A percentile compares a stretch with the other conserved stretches of the same genome.
Conservation (phyloP, 2,113 vertebrate genomes). For the Pristiophorus japonicus region DNA sequence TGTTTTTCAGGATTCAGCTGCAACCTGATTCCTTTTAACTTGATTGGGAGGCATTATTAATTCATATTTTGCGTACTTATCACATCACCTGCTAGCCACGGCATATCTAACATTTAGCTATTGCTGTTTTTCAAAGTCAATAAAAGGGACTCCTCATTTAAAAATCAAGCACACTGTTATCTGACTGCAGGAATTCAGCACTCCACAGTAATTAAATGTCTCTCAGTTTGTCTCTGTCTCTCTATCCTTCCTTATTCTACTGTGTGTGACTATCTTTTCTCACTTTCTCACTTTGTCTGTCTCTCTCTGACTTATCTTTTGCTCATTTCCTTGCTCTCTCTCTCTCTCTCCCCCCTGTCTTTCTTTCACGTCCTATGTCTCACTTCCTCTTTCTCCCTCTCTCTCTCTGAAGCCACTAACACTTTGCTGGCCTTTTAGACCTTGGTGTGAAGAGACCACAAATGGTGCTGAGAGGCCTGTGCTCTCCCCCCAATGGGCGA, state of each 20-base stretch:
- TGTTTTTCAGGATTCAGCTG: not conserved
- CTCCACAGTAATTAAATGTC: not conserved
- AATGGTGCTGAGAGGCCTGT: not conserved
- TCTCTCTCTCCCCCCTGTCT: not conserved
- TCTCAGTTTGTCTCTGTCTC: not conserved
- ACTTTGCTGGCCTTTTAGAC: not conserved
- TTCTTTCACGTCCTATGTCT: not conserved
- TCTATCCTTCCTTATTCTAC: not conserved
- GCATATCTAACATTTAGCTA: not conserved
- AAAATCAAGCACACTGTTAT: not conserved
- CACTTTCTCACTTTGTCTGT: not conserved
- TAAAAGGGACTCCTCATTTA: not conserved
- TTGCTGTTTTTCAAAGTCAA: not conserved
- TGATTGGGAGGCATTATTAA: not conserved
- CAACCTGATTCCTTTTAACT: not conserved
- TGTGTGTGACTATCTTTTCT: not conserved
- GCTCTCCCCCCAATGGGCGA: not conserved
- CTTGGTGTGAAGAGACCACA: not conserved
- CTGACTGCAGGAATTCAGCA: not conserved
- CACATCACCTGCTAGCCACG: not conserved
- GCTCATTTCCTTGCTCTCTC: slow-evolving; percentile 23
- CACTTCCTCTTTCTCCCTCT: not conserved
- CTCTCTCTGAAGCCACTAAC: not conserved
- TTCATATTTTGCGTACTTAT: slow-evolving; percentile 1
- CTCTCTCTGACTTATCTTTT: not conserved